phyloP scores from a whole-genome alignment of 2,888 invertebrate species.

The Homarus gammarus region DNA sequence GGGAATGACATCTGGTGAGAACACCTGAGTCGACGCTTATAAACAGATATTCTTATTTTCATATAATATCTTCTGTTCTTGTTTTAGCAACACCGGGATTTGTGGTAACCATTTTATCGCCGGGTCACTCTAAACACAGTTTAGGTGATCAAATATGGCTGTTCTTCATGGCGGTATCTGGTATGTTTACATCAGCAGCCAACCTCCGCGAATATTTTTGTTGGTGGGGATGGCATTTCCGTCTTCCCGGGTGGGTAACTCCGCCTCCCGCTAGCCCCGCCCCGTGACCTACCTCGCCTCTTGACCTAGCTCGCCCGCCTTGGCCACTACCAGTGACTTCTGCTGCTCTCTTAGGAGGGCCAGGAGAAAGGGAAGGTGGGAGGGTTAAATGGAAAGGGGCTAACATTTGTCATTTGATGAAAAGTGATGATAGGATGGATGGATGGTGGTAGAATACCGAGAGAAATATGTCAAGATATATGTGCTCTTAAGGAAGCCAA shows the following conservation, averaged over 20 bases:
- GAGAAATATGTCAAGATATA: neutral
- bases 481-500: too few species aligned
- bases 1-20: too few species aligned
- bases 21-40: too few species aligned
- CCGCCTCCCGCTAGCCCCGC: slow-evolving; percentile 14
- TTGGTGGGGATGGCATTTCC: neutral
- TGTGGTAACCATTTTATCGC: too few species aligned
- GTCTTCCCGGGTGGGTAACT: neutral
- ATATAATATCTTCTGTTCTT: too few species aligned
- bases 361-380: neutral
- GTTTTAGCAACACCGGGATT: too few species aligned
- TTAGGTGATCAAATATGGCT: too few species aligned
- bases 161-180: too few species aligned
- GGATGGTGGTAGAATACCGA: neutral
- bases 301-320: slow-evolving; percentile 11
- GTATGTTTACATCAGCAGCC: neutral
- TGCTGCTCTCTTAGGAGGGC: too few species aligned
- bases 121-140: too few species aligned
- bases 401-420: neutral
- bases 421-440: slow-evolving; percentile 3
- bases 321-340: neutral
- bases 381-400: neutral
- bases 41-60: too few species aligned
- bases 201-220: neutral
- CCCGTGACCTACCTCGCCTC: slow-evolving; percentile 24